Evolutionary conservation across 2,797 vertebrate species (phyloP).

Genomic region (Hydrocynus forskahlii): DNA sequence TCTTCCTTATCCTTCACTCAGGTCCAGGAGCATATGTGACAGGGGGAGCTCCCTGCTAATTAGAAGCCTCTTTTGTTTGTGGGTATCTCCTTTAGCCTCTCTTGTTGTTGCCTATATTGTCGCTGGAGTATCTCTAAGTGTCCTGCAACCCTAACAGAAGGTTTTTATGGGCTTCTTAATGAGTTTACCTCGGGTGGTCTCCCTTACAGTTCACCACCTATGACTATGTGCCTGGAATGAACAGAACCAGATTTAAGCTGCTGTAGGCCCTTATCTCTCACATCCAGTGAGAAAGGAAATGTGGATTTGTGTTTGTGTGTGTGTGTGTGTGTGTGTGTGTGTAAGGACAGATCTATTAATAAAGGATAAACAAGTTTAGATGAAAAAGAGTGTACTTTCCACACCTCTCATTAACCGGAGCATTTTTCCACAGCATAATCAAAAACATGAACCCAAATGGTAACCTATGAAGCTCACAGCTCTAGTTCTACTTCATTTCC

Average conservation of each 20-base stretch:
- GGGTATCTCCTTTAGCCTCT: slow-evolving; percentile 56
- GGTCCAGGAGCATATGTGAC: slow-evolving; percentile 64
- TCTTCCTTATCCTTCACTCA: slow-evolving; percentile 39
- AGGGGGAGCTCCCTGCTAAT: slow-evolving; percentile 60
- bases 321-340: background rate
- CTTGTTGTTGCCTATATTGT: slow-evolving; percentile 60
- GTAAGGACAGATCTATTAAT: background rate
- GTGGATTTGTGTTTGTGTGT: background rate
- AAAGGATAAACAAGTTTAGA: too few relatives aligned
- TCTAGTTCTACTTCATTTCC: too few relatives aligned
- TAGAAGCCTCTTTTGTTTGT: slow-evolving; percentile 62
- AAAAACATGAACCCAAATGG: too few relatives aligned
- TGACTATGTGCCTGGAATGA: slow-evolving; percentile 46
- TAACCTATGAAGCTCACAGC: too few relatives aligned
- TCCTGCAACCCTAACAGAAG: slow-evolving; percentile 63
- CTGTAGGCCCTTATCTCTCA: slow-evolving; percentile 41
- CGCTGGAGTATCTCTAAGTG: slow-evolving; percentile 57
- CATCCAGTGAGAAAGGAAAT: slow-evolving; percentile 35
- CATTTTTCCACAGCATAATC: too few relatives aligned
- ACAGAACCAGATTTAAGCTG: slow-evolving; percentile 52
- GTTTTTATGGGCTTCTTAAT: slow-evolving; percentile 66
- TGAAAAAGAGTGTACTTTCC: too few relatives aligned
- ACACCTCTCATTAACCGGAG: too few relatives aligned
- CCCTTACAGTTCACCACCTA: slow-evolving; percentile 51
- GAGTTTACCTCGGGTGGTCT: slow-evolving; percentile 63